Conservation (phyloP, 30 jellyfish, hydroid and myxozoan species). For the Rhopilema esculentum region DNA sequence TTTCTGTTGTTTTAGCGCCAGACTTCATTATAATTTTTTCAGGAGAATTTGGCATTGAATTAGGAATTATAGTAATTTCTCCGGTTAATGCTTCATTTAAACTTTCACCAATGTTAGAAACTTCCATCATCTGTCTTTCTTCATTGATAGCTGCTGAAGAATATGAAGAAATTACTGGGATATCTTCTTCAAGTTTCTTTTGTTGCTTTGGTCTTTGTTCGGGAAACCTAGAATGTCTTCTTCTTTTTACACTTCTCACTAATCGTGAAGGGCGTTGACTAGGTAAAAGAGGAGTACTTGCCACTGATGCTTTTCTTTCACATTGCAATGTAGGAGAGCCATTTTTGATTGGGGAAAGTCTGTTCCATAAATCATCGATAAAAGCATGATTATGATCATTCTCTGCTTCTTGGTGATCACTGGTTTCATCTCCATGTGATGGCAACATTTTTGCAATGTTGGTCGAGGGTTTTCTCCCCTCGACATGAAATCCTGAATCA, state of each 20-base stretch:
- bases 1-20: neutral
- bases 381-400: conserved; percentile 46
- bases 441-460: neutral
- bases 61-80: conserved; percentile 28
- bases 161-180: neutral
- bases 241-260: conserved; percentile 44
- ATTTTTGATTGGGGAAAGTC: conserved; percentile 42
- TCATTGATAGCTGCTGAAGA: neutral
- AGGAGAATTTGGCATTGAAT: conserved; percentile 24
- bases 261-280: neutral
- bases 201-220: conserved; percentile 19
- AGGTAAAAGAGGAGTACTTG: conserved; percentile 41
- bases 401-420: neutral
- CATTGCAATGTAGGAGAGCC: neutral
- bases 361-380: conserved; percentile 30
- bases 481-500: neutral
- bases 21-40: neutral
- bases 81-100: conserved; percentile 4
- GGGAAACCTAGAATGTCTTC: conserved; percentile 37
- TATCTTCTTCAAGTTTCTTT: conserved; percentile 13
- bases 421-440: neutral
- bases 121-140: neutral
- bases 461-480: neutral
- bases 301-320: conserved; percentile 1
- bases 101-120: conserved; percentile 15